Evolutionary conservation across 2,797 vertebrate genomes (phyloP).

Genomic region (Lates japonicus): DNA sequence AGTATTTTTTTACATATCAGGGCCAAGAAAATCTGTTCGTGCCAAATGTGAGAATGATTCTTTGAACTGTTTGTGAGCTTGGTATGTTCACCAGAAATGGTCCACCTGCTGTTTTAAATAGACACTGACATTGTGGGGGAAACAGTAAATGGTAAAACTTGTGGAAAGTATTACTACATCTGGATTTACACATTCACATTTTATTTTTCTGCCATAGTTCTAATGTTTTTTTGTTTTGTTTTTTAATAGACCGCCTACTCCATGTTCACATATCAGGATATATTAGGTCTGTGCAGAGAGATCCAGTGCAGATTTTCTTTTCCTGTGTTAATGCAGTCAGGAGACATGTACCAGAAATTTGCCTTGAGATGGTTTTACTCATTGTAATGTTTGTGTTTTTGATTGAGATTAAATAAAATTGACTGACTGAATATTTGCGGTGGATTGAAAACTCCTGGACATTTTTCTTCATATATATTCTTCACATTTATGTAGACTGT

Average conservation of each 20-base stretch:
- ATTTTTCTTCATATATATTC: not conserved
- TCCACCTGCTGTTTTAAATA: slow-evolving; percentile 48
- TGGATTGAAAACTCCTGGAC: not conserved
- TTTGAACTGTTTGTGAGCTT: slow-evolving; percentile 34
- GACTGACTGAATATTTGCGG: slow-evolving; percentile 32
- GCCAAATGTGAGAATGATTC: slow-evolving; percentile 74
- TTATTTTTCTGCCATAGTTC: slow-evolving; percentile 34
- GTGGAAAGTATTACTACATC: slow-evolving; percentile 74
- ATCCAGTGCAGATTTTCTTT: slow-evolving; percentile 31
- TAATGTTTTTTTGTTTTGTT: not conserved
- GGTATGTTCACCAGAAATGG: slow-evolving; percentile 28
- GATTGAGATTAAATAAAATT: slow-evolving; percentile 68
- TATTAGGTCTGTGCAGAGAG: slow-evolving; percentile 28
- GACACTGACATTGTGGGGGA: slow-evolving; percentile 39
- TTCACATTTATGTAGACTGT: not conserved
- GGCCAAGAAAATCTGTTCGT: slow-evolving; percentile 68
- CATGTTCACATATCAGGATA: slow-evolving; percentile 27
- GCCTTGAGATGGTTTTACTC: slow-evolving; percentile 53
- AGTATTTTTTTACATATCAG: slow-evolving; percentile 64
- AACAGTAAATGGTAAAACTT: slow-evolving; percentile 33
- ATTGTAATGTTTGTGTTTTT: slow-evolving; percentile 64
- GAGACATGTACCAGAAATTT: slow-evolving; percentile 43
- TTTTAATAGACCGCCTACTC: slow-evolving; percentile 2
- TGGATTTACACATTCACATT: slow-evolving; percentile 43
- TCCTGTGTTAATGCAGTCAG: slow-evolving; percentile 13